phyloP scores from a whole-genome alignment of 2,797 vertebrate species.

The Falco columbarius region DNA sequence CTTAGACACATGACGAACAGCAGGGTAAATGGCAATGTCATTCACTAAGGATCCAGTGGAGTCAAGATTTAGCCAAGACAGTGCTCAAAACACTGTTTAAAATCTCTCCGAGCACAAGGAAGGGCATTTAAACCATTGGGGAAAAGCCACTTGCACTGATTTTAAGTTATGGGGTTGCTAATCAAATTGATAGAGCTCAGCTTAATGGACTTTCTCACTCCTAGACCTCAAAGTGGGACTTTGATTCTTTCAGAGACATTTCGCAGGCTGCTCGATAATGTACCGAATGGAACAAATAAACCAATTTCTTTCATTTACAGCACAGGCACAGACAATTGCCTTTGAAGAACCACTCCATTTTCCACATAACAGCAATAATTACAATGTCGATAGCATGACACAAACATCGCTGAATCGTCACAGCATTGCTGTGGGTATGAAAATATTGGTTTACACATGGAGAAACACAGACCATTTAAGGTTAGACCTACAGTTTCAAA shows the following conservation, averaged over 20 bases:
- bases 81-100: not conserved
- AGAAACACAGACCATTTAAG: not conserved
- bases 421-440: not conserved
- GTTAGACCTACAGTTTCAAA: not conserved
- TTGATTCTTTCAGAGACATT: constrained; percentile 74
- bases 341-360: constrained; percentile 61
- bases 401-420: not conserved
- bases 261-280: constrained; percentile 68
- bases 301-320: constrained; percentile 69
- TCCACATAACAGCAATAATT: constrained; percentile 45
- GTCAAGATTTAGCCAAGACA: not conserved
- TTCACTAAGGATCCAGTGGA: not conserved
- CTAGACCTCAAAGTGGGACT: constrained; percentile 60
- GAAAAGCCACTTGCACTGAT: constrained; percentile 20
- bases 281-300: constrained; percentile 50
- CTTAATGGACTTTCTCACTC: constrained; percentile 66
- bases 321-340: constrained; percentile 44
- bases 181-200: constrained; percentile 60
- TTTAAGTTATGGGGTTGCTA: constrained; percentile 52
- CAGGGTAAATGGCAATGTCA: not conserved
- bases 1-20: not conserved
- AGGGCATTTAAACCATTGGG: not conserved
- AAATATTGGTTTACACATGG: not conserved
- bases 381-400: not conserved
- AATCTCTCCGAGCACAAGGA: not conserved